Percentiles rank a stretch among this genome's conserved stretches.
Conservation (phyloP, 2,797 vertebrate species). For the Betta splendens region DNA sequence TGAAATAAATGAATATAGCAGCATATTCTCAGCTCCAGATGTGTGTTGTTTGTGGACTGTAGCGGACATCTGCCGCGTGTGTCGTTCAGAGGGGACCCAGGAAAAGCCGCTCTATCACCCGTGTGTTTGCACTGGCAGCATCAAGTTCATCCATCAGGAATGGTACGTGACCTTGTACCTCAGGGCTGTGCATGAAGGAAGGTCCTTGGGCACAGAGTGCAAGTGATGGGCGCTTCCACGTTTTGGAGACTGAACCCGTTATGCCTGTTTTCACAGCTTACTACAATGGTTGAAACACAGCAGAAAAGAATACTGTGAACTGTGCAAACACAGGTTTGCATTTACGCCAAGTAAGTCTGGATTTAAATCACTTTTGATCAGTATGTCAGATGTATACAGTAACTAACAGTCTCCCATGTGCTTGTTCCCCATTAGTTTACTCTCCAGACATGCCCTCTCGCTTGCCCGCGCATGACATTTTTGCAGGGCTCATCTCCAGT, state of each 20-base stretch:
- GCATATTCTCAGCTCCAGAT: too few relatives aligned
- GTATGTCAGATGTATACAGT: too few relatives aligned
- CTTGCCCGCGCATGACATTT: constrained; percentile 96
- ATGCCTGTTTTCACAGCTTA: constrained; percentile 82
- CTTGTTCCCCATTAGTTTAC: constrained; percentile 83
- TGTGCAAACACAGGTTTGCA: constrained; percentile 99
- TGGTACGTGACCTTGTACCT: constrained; percentile 83
- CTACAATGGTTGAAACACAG: constrained; percentile 99
- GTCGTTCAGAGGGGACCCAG: constrained; percentile 93
- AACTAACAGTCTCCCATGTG: too few relatives aligned
- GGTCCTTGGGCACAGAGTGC: not conserved
- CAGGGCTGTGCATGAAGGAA: too few relatives aligned
- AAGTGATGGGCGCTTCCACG: not conserved
- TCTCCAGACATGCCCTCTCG: constrained; percentile 98
- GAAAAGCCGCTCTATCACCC: constrained; percentile 97
- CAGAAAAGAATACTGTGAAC: constrained; percentile 99
- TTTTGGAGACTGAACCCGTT: not conserved
- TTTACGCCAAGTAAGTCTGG: constrained; percentile 99
- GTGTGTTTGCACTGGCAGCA: constrained; percentile 98
- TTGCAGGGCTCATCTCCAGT: constrained; percentile 95
- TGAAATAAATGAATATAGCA: not conserved
- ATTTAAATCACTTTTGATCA: too few relatives aligned
- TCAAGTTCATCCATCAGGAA: constrained; percentile 99
- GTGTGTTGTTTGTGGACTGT: constrained; percentile 25
- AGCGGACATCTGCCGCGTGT: constrained; percentile 96